A percentile compares a stretch with the other conserved stretches of the same genome.
phyloP scores from a whole-genome alignment of 1,140 invertebrate species.

The Popillia japonica region DNA sequence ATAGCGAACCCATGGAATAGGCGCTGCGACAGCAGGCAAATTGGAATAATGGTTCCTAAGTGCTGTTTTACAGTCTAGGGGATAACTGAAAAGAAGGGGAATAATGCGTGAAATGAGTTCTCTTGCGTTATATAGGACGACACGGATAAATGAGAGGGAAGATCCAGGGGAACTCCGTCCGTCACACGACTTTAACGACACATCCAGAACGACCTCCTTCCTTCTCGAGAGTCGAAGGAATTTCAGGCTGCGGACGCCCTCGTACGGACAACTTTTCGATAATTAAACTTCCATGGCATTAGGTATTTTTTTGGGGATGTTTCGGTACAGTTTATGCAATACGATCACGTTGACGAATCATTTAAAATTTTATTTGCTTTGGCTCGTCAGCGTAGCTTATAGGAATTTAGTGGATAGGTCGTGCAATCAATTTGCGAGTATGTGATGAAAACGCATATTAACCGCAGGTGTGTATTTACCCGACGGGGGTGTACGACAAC shows the following conservation, averaged over 20 bases:
- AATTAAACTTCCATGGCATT: slow-evolving; percentile 22
- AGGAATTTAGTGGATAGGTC: no score
- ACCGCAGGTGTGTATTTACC: no score
- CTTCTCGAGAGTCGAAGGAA: not conserved
- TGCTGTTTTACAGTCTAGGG: slow-evolving; percentile 31
- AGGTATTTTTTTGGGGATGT: slow-evolving; percentile 13
- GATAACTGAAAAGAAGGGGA: slow-evolving; percentile 23
- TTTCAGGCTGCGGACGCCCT: not conserved
- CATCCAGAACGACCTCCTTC: slow-evolving; percentile 32
- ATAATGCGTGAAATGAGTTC: slow-evolving; percentile 33
- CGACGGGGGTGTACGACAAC: no score
- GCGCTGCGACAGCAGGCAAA: slow-evolving; percentile 29
- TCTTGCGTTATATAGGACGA: slow-evolving; percentile 7
- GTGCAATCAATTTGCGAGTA: no score
- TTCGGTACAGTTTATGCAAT: not conserved
- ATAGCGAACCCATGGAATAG: slow-evolving; percentile 23
- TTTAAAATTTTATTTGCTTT: slow-evolving; percentile 18
- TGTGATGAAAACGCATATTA: no score
- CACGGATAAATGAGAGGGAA: slow-evolving; percentile 34
- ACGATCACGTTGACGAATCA: not conserved
- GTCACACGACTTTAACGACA: slow-evolving; percentile 21
- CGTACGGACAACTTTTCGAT: not conserved
- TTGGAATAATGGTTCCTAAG: slow-evolving; percentile 35
- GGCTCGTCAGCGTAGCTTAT: not conserved
- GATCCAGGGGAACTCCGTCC: slow-evolving; percentile 18